Percentiles rank a stretch among this genome's conserved stretches.
phyloP scores from a whole-genome alignment of 2,797 vertebrate species.

The Acanthopagrus latus region DNA sequence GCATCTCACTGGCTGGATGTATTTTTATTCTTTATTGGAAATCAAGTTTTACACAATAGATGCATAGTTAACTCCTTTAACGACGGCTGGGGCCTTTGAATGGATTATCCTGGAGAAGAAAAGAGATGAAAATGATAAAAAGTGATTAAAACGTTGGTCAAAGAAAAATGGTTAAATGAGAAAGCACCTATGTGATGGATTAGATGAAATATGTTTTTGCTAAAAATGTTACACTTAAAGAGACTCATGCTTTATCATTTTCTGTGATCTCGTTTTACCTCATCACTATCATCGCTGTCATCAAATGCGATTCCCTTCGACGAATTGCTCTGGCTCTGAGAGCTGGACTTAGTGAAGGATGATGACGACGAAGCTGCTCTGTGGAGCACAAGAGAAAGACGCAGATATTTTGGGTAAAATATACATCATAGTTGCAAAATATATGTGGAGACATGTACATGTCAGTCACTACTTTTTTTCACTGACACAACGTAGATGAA shows the following conservation, averaged over 20 bases:
- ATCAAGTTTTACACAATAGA: neutral
- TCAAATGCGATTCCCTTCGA: slow-evolving; percentile 82
- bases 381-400: neutral
- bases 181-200: neutral
- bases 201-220: neutral
- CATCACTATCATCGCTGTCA: slow-evolving; percentile 76
- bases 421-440: neutral
- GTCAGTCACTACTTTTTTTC: neutral
- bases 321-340: slow-evolving; percentile 82
- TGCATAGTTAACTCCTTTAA: slow-evolving; percentile 63
- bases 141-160: neutral
- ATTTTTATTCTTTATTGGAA: neutral
- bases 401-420: neutral
- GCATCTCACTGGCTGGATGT: neutral
- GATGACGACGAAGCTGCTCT: slow-evolving; percentile 61
- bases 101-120: slow-evolving; percentile 78
- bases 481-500: neutral
- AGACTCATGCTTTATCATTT: neutral
- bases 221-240: neutral
- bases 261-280: slow-evolving; percentile 46
- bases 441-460: too few relatives aligned
- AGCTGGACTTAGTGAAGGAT: slow-evolving; percentile 71
- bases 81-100: slow-evolving; percentile 77
- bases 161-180: neutral
- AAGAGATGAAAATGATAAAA: neutral